phyloP scores from a whole-genome alignment of 2,888 invertebrate genomes.

The Campoletis raptor region DNA sequence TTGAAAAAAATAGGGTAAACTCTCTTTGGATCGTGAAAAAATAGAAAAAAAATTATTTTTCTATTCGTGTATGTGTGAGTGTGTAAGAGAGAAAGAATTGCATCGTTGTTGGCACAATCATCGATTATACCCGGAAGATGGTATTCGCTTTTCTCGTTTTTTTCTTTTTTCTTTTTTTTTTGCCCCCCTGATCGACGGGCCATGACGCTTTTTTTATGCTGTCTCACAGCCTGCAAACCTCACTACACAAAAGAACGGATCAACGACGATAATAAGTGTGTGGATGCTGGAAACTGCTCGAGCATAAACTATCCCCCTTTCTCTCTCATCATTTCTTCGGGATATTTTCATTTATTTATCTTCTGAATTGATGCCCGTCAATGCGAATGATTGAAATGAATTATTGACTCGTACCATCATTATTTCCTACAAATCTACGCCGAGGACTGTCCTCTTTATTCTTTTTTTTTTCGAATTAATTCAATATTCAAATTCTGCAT shows the following conservation, averaged over 20 bases:
- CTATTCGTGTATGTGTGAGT: not conserved
- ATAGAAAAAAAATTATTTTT: constrained; percentile 29
- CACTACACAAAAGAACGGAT: constrained; percentile 63
- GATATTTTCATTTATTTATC: constrained; percentile 46
- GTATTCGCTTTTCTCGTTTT: constrained; percentile 66
- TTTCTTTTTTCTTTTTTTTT: constrained; percentile 62
- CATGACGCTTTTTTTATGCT: constrained; percentile 73
- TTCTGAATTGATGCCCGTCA: constrained; percentile 42
- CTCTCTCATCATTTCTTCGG: constrained; percentile 17
- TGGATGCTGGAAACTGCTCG: constrained; percentile 50
- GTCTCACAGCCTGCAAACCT: constrained; percentile 68
- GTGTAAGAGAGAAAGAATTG: constrained; percentile 50
- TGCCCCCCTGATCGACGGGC: constrained; percentile 69
- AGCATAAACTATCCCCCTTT: constrained; percentile 41
- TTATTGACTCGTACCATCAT: constrained; percentile 26
- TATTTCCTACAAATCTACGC: not conserved
- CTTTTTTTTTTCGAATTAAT: not conserved
- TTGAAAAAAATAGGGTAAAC: constrained; percentile 57
- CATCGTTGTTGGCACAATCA: constrained; percentile 64
- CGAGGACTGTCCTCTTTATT: not conserved
- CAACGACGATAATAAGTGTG: constrained; percentile 64
- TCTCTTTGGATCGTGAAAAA: constrained; percentile 43
- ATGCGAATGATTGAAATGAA: constrained; percentile 66
- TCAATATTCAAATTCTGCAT: not conserved
- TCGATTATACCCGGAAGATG: constrained; percentile 71